A percentile compares a stretch with the other conserved stretches of the same genome.
These are phyloP conservation scores for Melanostoma mellinum DNA, from an alignment of 2,888 invertebrate genomes.

Conservation along the genomic window DNA sequence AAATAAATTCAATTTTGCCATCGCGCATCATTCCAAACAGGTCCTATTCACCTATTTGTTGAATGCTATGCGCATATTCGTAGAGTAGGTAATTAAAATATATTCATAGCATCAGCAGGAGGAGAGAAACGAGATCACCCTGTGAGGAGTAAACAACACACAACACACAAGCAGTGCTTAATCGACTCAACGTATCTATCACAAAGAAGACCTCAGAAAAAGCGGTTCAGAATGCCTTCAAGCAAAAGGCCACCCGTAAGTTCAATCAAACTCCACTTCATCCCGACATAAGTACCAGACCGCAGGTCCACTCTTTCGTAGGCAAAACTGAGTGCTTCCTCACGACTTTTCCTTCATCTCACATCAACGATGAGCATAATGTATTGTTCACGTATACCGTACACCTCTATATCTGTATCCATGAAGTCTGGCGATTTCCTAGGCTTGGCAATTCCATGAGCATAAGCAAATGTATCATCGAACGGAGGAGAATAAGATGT, in stretches of 20 bases:
- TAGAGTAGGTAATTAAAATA: constrained; percentile 65
- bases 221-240: constrained; percentile 39
- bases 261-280: constrained; percentile 67
- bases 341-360: constrained; percentile 64
- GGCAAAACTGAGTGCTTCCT: constrained; percentile 62
- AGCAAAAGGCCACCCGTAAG: constrained; percentile 69
- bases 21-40: constrained; percentile 27
- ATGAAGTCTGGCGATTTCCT: constrained; percentile 43
- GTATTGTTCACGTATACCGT: not conserved
- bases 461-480: constrained; percentile 56
- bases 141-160: constrained; percentile 49
- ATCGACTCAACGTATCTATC: constrained; percentile 59
- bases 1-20: too few species aligned
- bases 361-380: constrained; percentile 26
- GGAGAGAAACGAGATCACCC: constrained; percentile 28
- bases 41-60: constrained; percentile 38
- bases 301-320: constrained; percentile 42
- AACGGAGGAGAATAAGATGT: constrained; percentile 58
- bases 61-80: constrained; percentile 47
- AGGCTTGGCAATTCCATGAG: constrained; percentile 46
- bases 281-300: constrained; percentile 45
- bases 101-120: constrained; percentile 37
- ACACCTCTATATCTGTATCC: constrained; percentile 15
- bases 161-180: constrained; percentile 46
- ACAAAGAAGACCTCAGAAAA: constrained; percentile 16